Evolutionary conservation across 2,888 invertebrate genomes (phyloP), one percentile per base, ranked within the genome.

Genomic region (Nemapogon koenigi): DNA sequence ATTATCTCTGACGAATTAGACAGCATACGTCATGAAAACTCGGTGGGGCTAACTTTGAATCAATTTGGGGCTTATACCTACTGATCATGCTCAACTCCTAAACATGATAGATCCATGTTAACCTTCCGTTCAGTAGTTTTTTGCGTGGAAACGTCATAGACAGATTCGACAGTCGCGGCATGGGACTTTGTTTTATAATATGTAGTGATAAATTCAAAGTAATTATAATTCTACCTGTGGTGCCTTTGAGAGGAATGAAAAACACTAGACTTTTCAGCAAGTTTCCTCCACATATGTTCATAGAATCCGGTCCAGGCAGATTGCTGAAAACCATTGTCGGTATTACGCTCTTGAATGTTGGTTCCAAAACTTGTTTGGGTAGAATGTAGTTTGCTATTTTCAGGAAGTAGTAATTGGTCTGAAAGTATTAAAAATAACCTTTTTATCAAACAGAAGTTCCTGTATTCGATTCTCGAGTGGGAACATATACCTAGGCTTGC

Each of bases 281-380:
- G 39, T 65, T 55, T 1, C 78, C 70, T 14, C 61, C 75, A 31
- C 78, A 60, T 28, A 73, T 61, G 13, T 54, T 59, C 3, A 73
- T 46, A 26, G 52, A 44, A 4, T 51, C 52, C 2, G 82, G 81
- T 2, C 82, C 83, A 0, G 72, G 72, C 47, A 83, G 54, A 49
- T 81, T 82, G 48, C 82, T 82, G 28, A 82, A 62, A 0, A 72
- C 69, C 51, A 81, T 50, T 1, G 81, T 79, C 18, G 80, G 76
- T 36, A 76, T 73, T 13, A 52, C 58, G 44, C 79, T 79, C 22
- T 62, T 52, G 14, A 81, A 50, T 10, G 75, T 41, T 1, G 61
- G 57, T 27, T 53, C 51, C 16, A 81, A 46, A 2, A 81, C 46
- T 17, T 51, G 48, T 37, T 66, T 65, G 2, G 82, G 82, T 14